Conservation (phyloP, 1,140 invertebrate genomes). For the Metopolophium dirhodum region DNA sequence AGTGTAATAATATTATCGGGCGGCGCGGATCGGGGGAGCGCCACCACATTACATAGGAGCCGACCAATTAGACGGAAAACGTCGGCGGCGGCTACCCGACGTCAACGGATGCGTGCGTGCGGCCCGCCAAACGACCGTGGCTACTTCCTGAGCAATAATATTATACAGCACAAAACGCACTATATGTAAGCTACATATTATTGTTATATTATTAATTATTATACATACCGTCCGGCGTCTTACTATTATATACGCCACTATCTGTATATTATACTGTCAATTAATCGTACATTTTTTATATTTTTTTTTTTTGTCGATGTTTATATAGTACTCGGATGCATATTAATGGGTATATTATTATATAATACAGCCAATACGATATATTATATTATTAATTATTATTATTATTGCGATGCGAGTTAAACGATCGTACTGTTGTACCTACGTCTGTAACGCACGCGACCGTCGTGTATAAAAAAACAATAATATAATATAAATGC, state of each 20-base stretch:
- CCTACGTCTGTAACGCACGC: not conserved
- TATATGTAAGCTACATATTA: not conserved
- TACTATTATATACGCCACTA: no score
- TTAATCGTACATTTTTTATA: not conserved
- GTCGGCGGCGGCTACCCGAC: not conserved
- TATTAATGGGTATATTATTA: not conserved
- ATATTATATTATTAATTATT: not conserved
- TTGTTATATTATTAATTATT: not conserved
- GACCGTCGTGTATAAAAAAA: not conserved
- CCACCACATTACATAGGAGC: not conserved
- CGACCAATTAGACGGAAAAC: constrained; percentile 3
- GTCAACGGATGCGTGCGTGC: not conserved
- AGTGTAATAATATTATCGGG: no score
- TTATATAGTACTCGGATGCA: not conserved
- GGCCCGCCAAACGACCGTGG: not conserved
- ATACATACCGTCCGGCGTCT: not conserved
- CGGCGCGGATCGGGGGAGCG: not conserved
- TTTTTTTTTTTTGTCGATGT: not conserved
- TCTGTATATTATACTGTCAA: not conserved
- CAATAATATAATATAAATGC: no score
- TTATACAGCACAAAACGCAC: not conserved
- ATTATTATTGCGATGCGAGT: not conserved
- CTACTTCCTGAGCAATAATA: not conserved
- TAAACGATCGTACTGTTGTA: not conserved
- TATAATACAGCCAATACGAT: not conserved